phyloP scores from a whole-genome alignment of 2,113 vertebrate species.

The Megaptera novaeangliae region DNA sequence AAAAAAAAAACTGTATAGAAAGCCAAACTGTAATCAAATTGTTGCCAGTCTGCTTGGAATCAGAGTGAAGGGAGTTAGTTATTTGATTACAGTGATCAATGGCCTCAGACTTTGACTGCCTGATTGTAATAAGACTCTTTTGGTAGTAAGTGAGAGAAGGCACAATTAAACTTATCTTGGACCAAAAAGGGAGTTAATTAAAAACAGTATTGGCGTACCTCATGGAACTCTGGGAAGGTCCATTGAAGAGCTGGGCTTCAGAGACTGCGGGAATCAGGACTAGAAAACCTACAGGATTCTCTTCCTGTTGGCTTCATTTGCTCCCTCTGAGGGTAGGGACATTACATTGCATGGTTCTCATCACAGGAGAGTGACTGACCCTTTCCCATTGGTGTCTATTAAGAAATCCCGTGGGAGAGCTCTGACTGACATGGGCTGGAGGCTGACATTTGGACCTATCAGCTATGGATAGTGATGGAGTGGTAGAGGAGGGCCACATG shows the following conservation, averaged over 20 bases:
- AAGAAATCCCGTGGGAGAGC: neutral
- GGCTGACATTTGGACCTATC: neutral
- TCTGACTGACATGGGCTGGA: neutral
- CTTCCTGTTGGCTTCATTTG: neutral
- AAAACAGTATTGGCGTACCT: neutral
- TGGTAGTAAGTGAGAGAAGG: neutral
- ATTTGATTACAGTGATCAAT: conserved; percentile 8
- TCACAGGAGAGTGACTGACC: neutral
- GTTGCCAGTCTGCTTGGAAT: neutral
- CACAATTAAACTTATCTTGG: conserved; percentile 30
- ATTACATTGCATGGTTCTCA: neutral
- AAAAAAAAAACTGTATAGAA: neutral
- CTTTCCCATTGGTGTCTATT: neutral
- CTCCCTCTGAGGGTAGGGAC: neutral
- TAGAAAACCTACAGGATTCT: neutral
- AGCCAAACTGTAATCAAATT: neutral
- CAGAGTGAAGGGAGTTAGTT: neutral
- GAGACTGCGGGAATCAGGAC: neutral
- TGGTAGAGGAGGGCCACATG: neutral
- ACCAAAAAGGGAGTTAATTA: neutral
- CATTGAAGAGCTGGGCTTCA: neutral
- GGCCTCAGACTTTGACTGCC: neutral
- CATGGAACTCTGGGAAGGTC: neutral
- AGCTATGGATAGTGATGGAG: neutral
- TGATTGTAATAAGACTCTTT: conserved; percentile 9